Evolutionary conservation across 1,140 invertebrate species (phyloP).

Genomic region (Zaprionus capensis): DNA sequence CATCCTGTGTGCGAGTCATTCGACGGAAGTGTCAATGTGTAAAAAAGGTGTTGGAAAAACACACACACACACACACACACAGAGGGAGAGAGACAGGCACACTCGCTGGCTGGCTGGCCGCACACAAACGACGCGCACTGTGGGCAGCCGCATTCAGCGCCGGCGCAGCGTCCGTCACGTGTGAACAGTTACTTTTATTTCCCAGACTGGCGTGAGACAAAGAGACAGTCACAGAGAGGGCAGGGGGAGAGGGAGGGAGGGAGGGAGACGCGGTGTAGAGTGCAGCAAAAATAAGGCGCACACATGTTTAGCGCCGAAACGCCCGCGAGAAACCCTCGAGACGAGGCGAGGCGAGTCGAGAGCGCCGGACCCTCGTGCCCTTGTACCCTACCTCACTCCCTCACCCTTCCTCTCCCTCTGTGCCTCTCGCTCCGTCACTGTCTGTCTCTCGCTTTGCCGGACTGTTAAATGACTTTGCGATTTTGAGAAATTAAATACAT

Average conservation of each 20-base stretch:
- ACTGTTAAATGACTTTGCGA: constrained; percentile 62
- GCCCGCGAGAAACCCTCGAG: constrained; percentile 51
- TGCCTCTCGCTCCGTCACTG: not conserved
- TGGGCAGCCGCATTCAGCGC: constrained; percentile 42
- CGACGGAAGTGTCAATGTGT: constrained; percentile 77
- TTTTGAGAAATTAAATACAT: constrained; percentile 43
- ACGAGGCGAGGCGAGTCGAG: not conserved
- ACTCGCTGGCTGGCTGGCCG: constrained; percentile 10
- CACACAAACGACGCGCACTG: constrained; percentile 42
- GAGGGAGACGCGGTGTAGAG: not conserved
- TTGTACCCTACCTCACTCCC: not conserved
- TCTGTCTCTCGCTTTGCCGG: constrained; percentile 20
- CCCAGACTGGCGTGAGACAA: constrained; percentile 20
- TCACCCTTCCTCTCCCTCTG: not conserved
- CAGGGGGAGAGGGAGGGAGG: not conserved
- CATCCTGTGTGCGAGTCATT: constrained; percentile 48
- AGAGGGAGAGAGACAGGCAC: not conserved
- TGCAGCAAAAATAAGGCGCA: constrained; percentile 58
- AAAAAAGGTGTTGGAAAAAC: constrained; percentile 77
- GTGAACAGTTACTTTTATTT: constrained; percentile 63
- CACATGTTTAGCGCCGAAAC: constrained; percentile 81
- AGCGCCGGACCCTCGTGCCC: not conserved
- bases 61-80: constrained; percentile 15
- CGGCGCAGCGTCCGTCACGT: constrained; percentile 65
- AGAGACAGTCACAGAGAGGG: not conserved